Conservation (phyloP, 2,113 vertebrate genomes). For the Bagarius yarrelli region DNA sequence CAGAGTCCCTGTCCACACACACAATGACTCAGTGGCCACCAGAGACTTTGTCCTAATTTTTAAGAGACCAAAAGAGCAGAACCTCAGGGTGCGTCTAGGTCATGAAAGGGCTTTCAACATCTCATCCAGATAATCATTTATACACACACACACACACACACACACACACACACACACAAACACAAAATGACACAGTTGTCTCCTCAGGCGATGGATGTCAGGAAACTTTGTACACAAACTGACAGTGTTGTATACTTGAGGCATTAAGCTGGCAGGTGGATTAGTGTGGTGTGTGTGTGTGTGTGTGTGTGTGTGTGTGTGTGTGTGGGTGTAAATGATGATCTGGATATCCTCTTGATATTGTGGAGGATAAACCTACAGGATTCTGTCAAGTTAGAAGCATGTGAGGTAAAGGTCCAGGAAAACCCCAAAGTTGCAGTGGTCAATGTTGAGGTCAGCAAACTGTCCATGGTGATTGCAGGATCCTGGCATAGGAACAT, state of each 20-base stretch:
- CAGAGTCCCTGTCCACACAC: neutral
- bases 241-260: slow-evolving; percentile 29
- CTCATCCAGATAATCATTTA: slow-evolving; percentile 12
- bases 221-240: neutral
- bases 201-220: neutral
- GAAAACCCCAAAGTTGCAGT: too few relatives aligned
- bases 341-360: neutral
- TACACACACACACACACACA: slow-evolving; percentile 7
- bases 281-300: too few relatives aligned
- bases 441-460: too few relatives aligned
- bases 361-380: too few relatives aligned
- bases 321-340: slow-evolving; percentile 19
- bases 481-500: too few relatives aligned
- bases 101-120: slow-evolving; percentile 17
- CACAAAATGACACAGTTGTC: slow-evolving; percentile 22
- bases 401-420: too few relatives aligned
- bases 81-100: neutral
- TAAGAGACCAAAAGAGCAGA: neutral
- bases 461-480: too few relatives aligned
- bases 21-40: too few relatives aligned
- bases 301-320: slow-evolving; percentile 32
- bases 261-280: neutral
- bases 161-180: slow-evolving; percentile 2
- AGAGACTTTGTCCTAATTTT: slow-evolving; percentile 5
- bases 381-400: too few relatives aligned